Percentiles rank a stretch among this genome's conserved stretches.
Evolutionary conservation across 2,888 invertebrate genomes (phyloP).

Genomic region (Parnassius smintheus): DNA sequence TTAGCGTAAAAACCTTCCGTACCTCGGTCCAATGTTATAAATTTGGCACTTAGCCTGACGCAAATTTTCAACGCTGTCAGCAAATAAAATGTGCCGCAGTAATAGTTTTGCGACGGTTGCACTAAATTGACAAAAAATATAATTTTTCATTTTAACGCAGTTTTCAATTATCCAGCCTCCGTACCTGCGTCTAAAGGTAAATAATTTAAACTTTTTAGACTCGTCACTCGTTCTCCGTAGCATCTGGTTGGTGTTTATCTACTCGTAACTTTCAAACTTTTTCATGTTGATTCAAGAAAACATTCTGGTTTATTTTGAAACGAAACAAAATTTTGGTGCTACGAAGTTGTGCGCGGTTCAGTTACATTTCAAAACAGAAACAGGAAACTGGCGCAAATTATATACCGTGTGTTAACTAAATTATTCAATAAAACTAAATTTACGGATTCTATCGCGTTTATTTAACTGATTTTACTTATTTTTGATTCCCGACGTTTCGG

Average conservation of each 20-base stretch:
- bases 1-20: constrained; percentile 76
- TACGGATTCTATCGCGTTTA: too few relatives aligned
- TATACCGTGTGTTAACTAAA: too few relatives aligned
- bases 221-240: constrained; percentile 15
- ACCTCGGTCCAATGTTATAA: constrained; percentile 73
- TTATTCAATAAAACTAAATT: too few relatives aligned
- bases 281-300: constrained; percentile 15
- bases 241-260: constrained; percentile 22
- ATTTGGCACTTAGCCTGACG: constrained; percentile 81
- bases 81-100: constrained; percentile 73
- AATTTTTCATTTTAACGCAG: constrained; percentile 52
- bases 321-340: constrained; percentile 5
- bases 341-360: neutral
- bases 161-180: constrained; percentile 47
- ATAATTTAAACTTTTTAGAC: constrained; percentile 25
- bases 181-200: constrained; percentile 24
- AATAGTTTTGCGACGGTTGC: constrained; percentile 67
- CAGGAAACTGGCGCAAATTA: too few relatives aligned
- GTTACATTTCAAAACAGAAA: too few relatives aligned
- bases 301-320: constrained; percentile 17
- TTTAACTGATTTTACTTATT: too few relatives aligned
- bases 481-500: too few relatives aligned
- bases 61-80: constrained; percentile 76
- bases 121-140: constrained; percentile 65
- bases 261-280: constrained; percentile 19